phyloP scores from a whole-genome alignment of 23 tunicate species.

The Oikopleura albicans region DNA sequence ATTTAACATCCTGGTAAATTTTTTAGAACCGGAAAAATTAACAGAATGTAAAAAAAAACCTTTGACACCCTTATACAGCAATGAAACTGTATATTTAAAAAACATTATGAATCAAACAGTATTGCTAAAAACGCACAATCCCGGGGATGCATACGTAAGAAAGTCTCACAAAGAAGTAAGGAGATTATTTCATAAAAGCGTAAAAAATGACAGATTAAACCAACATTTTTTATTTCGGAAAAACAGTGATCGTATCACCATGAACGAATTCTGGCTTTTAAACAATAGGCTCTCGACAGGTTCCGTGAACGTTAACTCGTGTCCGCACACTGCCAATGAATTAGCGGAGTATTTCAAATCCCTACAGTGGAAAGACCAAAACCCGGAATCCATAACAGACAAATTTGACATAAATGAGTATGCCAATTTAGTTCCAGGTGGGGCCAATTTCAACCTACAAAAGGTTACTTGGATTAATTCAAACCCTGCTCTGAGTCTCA shows the following conservation, averaged over 20 bases:
- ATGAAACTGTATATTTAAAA: too few species aligned
- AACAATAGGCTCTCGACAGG: background rate
- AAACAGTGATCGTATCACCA: background rate
- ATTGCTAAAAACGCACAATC: too few species aligned
- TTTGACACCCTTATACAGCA: too few species aligned
- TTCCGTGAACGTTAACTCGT: background rate
- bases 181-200: background rate
- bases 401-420: background rate
- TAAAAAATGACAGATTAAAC: background rate
- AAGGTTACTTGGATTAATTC: background rate
- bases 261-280: background rate
- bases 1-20: background rate
- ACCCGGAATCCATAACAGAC: too few species aligned
- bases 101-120: too few species aligned
- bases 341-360: background rate
- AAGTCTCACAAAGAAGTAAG: background rate
- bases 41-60: too few species aligned
- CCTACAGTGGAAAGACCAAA: background rate
- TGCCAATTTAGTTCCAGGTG: background rate
- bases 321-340: background rate
- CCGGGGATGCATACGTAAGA: background rate
- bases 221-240: too few species aligned
- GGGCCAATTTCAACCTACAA: background rate
- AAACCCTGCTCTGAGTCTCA: background rate
- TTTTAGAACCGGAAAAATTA: background rate